A percentile compares a stretch with the other conserved stretches of the same genome.
phyloP scores from a whole-genome alignment of 2,797 vertebrate genomes.

The Microtus obscurus region DNA sequence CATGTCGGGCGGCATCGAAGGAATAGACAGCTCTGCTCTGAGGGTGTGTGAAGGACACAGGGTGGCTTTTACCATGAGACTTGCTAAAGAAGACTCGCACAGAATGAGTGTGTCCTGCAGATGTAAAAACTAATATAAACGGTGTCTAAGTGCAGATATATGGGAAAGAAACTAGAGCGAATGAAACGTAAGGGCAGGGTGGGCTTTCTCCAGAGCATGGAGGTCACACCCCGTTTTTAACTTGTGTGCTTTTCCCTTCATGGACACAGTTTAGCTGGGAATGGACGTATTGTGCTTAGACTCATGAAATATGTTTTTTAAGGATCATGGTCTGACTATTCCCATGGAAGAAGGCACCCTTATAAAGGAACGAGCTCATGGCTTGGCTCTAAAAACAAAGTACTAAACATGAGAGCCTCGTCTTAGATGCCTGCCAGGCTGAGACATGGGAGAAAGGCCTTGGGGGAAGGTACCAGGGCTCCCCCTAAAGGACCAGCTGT shows the following conservation, averaged over 20 bases:
- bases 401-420: not conserved
- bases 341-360: not conserved
- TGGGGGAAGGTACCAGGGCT: not conserved
- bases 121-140: not conserved
- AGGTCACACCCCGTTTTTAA: not conserved
- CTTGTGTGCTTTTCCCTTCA: not conserved
- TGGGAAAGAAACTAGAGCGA: not conserved
- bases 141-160: not conserved
- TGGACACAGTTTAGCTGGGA: not conserved
- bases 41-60: not conserved
- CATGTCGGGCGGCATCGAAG: not conserved
- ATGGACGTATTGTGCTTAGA: not conserved
- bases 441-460: accelerated
- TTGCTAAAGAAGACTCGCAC: not conserved
- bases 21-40: not conserved
- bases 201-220: not conserved
- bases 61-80: not conserved
- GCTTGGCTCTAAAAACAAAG: not conserved
- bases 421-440: accelerated
- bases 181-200: not conserved
- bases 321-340: not conserved
- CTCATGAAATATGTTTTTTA: not conserved
- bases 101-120: too few relatives aligned
- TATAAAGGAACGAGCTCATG: not conserved
- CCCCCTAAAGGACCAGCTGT: not conserved